Evolutionary conservation across 2,888 invertebrate genomes (phyloP), one percentile per base, ranked within the genome.

Genomic region (Protodeltote pygarga): DNA sequence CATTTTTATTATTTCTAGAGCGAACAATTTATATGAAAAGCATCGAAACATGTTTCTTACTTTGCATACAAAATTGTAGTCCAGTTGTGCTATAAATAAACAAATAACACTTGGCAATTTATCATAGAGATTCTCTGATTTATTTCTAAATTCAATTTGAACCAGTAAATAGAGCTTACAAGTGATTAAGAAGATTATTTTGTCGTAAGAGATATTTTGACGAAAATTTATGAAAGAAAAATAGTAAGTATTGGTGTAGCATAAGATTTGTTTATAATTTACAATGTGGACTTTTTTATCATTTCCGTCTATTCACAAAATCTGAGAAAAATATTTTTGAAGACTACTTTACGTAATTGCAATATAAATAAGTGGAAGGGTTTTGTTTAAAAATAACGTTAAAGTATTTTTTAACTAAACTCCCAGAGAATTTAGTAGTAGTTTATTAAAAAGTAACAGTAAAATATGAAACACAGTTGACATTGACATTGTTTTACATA

Each of bases 61-160:
- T 19, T 19, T 14, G 29, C 25, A 29, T 25, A 38, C 17, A 20
- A n/a, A 37, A 51, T 42, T 46, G 19, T 41, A 8, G 23, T 35
- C 13, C 25, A 37, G n/a, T 16, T 16, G 11, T 16, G 8, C 24
- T 24, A 44, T 44, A 39, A 44, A 44, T 44, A 38, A 23, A 24
- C 9, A 25, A 31, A 45, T 27, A 52, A 47, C 16, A 20, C 16
- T 28, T 23, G 5, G 28, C 25, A 35, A 31, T 46, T 44, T 35
- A 35, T 50, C 31, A 39, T 17, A 44, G 9, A 35, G 8, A 31
- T 38, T 24, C 11, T 41, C 13, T 38, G 34, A 31, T 38, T 48
- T 37, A 40, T 29, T 25, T 10, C 23, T 5, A 14, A 20, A 34
- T 15, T 33, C 10, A 13, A 25, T 17, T 29, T 28, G 6, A 20